phyloP scores from a whole-genome alignment of 2,888 invertebrate genomes.

The Himalopsyche anomala region DNA sequence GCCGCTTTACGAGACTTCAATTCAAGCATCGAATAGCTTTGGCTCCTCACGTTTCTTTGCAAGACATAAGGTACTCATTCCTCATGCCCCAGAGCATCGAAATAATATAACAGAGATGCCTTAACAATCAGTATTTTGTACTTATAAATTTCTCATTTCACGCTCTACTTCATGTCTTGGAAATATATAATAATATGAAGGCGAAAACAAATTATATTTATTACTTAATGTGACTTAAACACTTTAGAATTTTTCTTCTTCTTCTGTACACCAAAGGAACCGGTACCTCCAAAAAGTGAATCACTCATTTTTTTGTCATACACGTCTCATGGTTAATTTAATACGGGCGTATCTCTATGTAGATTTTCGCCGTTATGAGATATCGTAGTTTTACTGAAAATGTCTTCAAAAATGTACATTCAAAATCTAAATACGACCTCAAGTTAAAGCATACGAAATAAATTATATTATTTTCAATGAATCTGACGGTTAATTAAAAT shows the following conservation, averaged over 20 bases:
- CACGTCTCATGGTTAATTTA: too few relatives aligned
- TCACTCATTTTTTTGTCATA: background rate
- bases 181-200: conserved; percentile 53
- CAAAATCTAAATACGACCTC: too few relatives aligned
- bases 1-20: background rate
- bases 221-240: conserved; percentile 62
- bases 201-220: conserved; percentile 64
- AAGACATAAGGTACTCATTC: conserved; percentile 29
- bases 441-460: too few relatives aligned
- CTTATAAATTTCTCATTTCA: conserved; percentile 64
- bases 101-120: conserved; percentile 48
- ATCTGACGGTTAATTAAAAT: too few relatives aligned
- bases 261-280: conserved; percentile 34
- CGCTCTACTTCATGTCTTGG: conserved; percentile 62
- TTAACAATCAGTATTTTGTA: conserved; percentile 47
- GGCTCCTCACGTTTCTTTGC: conserved; percentile 39
- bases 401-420: too few relatives aligned
- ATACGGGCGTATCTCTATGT: too few relatives aligned
- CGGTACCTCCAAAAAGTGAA: conserved; percentile 34
- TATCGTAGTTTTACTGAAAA: too few relatives aligned
- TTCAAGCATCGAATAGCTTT: conserved; percentile 10
- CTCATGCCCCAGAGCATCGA: conserved; percentile 27
- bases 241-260: conserved; percentile 49
- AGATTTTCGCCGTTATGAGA: too few relatives aligned
- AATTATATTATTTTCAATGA: too few relatives aligned